These are phyloP conservation scores for Lutra lutra DNA, from an alignment of 2,797 vertebrate genomes.

Conservation along the genomic window DNA sequence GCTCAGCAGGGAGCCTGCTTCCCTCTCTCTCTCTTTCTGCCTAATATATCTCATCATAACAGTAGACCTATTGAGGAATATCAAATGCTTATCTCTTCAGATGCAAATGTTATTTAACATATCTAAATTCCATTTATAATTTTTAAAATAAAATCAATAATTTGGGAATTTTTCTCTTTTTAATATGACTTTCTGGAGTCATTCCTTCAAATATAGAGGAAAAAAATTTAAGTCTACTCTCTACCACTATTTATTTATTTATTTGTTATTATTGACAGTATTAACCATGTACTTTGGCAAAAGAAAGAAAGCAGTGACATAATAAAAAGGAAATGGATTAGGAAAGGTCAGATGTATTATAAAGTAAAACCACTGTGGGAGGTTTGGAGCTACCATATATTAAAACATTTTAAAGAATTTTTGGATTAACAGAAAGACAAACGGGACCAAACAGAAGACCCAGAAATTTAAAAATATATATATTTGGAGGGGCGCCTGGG, in stretches of 20 bases:
- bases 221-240: background rate
- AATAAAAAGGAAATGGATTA: background rate
- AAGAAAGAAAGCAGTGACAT: background rate
- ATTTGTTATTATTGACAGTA: background rate
- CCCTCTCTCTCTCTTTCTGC: too few relatives aligned
- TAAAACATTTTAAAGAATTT: background rate
- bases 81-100: background rate
- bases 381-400: background rate
- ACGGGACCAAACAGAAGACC: background rate
- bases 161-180: background rate
- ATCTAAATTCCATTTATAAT: background rate
- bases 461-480: background rate
- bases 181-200: background rate
- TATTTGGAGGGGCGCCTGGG: too few relatives aligned
- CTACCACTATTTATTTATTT: background rate
- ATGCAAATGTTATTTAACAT: background rate
- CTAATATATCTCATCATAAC: background rate
- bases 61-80: background rate
- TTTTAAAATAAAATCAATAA: background rate
- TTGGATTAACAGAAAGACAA: background rate
- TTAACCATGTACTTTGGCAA: background rate
- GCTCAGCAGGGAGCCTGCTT: too few relatives aligned
- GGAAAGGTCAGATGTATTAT: background rate
- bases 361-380: background rate
- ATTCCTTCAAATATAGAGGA: background rate